phyloP scores from a whole-genome alignment of 2,113 vertebrate species.

The Girardinichthys multiradiatus region DNA sequence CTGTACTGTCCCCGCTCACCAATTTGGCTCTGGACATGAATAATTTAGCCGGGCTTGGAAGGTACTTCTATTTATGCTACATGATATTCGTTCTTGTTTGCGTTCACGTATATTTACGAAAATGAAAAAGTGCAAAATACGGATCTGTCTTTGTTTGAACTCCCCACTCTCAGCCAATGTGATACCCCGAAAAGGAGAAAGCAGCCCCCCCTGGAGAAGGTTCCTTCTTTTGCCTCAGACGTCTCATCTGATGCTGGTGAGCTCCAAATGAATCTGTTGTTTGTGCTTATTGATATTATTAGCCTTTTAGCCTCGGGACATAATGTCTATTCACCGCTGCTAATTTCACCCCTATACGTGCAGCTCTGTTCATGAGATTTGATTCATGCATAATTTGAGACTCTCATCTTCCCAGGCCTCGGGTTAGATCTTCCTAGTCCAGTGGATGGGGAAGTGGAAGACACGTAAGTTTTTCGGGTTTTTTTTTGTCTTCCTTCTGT shows the following conservation, averaged over 20 bases:
- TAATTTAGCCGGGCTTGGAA: slow-evolving; percentile 83
- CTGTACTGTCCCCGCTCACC: slow-evolving; percentile 86
- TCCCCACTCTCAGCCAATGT: slow-evolving; percentile 65
- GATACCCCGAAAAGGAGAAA: slow-evolving; percentile 85
- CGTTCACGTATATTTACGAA: neutral
- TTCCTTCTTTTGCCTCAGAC: slow-evolving; percentile 85
- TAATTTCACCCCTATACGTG: neutral
- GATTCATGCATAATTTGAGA: neutral
- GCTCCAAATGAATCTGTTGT: slow-evolving; percentile 22
- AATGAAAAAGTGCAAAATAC: neutral
- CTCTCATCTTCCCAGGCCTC: slow-evolving; percentile 77
- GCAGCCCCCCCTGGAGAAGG: slow-evolving; percentile 68
- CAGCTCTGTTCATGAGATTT: neutral
- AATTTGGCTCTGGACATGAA: slow-evolving; percentile 85
- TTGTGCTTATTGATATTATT: slow-evolving; percentile 14
- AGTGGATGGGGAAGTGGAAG: slow-evolving; percentile 80
- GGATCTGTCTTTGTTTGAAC: neutral
- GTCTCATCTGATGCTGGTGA: slow-evolving; percentile 88
- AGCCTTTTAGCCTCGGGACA: neutral
- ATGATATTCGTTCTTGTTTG: neutral
- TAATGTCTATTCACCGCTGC: neutral
- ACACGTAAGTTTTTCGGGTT: slow-evolving; percentile 82
- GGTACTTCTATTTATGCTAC: slow-evolving; percentile 70
- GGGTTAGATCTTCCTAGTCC: slow-evolving; percentile 85
- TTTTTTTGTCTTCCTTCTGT: slow-evolving; percentile 8